These are phyloP conservation scores for Lampris incognitus DNA, from an alignment of 2,113 vertebrate species.

Conservation along the genomic window DNA sequence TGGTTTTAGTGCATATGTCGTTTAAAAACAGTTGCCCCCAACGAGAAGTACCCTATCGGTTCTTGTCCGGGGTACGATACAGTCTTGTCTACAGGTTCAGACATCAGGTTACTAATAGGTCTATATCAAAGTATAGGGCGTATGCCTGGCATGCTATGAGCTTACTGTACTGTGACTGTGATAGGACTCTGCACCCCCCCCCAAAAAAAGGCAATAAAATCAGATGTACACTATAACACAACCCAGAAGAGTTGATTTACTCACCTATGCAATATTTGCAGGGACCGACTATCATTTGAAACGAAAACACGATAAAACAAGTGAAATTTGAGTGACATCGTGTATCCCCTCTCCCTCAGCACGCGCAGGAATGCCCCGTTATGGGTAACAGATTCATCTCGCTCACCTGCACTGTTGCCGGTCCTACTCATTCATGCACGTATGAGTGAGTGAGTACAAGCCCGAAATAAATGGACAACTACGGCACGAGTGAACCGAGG, in stretches of 20 bases:
- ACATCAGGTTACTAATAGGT: conserved; percentile 7
- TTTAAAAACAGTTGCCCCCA: too few relatives aligned
- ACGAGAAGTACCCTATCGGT: too few relatives aligned
- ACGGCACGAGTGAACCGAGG: background rate
- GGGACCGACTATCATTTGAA: too few relatives aligned
- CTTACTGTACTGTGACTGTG: conserved; percentile 27
- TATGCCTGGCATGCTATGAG: conserved; percentile 44
- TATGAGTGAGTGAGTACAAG: conserved; percentile 9
- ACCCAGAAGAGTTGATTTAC: too few relatives aligned
- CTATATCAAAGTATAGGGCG: conserved; percentile 63
- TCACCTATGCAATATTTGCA: too few relatives aligned
- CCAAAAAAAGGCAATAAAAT: conserved; percentile 55
- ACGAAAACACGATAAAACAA: too few relatives aligned
- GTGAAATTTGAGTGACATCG: background rate
- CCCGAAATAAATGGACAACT: background rate
- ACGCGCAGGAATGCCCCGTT: background rate
- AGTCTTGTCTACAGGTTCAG: conserved; percentile 46
- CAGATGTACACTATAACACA: conserved; percentile 21
- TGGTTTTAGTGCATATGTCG: too few relatives aligned
- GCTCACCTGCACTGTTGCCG: conserved; percentile 16
- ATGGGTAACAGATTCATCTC: conserved; percentile 20
- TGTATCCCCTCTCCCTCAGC: background rate
- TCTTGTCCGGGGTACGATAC: conserved; percentile 7
- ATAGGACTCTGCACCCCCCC: conserved; percentile 31
- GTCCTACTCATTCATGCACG: conserved; percentile 6